Evolutionary conservation across 1,140 invertebrate species (phyloP), one percentile per base, ranked within the genome.

Genomic region (Nixonia krombeini): DNA sequence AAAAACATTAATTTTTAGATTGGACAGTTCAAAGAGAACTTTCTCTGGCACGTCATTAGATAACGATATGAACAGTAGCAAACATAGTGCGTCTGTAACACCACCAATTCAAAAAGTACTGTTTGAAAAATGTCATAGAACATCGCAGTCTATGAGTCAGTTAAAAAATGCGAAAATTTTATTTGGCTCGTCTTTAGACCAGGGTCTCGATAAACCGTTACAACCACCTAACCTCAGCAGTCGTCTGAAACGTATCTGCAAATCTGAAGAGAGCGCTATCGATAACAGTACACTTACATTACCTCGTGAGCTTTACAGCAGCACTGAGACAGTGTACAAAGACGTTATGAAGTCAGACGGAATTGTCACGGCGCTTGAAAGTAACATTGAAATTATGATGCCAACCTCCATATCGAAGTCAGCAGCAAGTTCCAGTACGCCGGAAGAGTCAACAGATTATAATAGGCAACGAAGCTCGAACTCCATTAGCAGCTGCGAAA

Each of bases 121-220:
- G 9, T 81, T 82, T 16, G 80, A 85, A 13, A 85, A 80, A 52
- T 80, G 73, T 41, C 79, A 80, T 28, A 58, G 76, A 46, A 72
- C 76, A 2, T 75, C 78, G 1, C 47, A 75, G 21, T 80, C 81
- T 2, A 82, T 79, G 62, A 78, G 74, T 35, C 81, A 84, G 33
- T 66, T 84, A 8, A 83, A 77, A 59, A 75, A 25, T 17, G 72
- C 73, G 3, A 85, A 83, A 52, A 56, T 70, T 3, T 62, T 78
- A 7, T 75, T 87, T 1, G 80, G 86, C 6, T 85, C 62, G 13
- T 87, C 87, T 1, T 59, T 87, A 6, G 87, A 87, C 71, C 86
- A 87, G 51, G 86, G 86, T 5, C 52, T 88, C 2, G 80, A 88
- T 53, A 82, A 82, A 49, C 80, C 82, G 4, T 63, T 79, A 18